phyloP scores from a whole-genome alignment of 2,888 invertebrate genomes.

The Ditylenchus weischeri region DNA sequence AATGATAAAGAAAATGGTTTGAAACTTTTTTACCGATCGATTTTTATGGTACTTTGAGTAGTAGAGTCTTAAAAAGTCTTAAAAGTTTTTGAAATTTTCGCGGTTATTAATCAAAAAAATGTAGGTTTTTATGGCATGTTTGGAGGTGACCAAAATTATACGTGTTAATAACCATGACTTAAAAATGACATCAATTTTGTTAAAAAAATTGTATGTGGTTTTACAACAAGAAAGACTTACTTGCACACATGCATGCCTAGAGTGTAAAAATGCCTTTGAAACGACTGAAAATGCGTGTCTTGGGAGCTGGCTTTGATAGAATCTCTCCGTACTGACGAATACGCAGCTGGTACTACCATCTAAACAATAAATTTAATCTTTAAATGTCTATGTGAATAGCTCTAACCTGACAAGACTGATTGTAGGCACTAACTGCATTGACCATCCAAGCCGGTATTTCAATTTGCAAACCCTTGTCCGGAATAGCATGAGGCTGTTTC shows the following conservation, averaged over 20 bases:
- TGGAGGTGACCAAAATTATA: no score
- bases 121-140: no score
- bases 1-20: no score
- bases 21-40: no score
- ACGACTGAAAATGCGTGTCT: neutral
- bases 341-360: neutral
- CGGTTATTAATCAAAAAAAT: no score
- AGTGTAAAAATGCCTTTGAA: slow-evolving; percentile 4
- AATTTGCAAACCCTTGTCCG: neutral
- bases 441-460: slow-evolving; percentile 5
- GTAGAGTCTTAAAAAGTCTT: no score
- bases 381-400: no score
- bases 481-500: neutral
- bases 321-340: neutral
- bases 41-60: no score
- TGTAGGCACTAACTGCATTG: neutral
- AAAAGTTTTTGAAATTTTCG: no score
- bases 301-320: slow-evolving; percentile 1
- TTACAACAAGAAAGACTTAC: neutral
- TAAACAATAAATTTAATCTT: neutral
- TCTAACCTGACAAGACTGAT: neutral
- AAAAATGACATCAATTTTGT: no score
- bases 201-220: no score
- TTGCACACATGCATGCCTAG: neutral
- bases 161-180: no score